Conservation (phyloP, 1,140 invertebrate genomes). For the Drosophila repletoides region DNA sequence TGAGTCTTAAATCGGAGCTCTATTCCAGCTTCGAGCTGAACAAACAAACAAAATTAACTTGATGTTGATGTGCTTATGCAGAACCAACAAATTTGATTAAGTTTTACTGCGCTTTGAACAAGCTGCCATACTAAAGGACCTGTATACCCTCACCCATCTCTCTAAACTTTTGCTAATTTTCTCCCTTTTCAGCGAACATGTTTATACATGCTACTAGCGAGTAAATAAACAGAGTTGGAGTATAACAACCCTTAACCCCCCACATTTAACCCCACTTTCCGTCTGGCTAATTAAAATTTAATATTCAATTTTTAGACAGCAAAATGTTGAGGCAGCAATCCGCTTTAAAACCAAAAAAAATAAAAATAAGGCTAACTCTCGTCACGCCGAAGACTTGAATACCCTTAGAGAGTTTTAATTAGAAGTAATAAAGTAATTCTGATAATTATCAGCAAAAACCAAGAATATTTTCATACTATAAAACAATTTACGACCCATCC, state of each 20-base stretch:
- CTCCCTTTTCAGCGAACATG: neutral
- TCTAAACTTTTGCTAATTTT: constrained; percentile 1
- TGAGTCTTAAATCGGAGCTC: neutral
- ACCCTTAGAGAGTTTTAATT: no score
- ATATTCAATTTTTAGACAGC: constrained; percentile 65
- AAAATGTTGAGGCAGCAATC: constrained; percentile 17
- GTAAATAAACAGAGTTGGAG: constrained; percentile 45
- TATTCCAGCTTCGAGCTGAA: no score
- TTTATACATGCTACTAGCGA: constrained; percentile 28
- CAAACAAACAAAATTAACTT: constrained; percentile 20
- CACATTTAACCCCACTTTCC: constrained; percentile 41
- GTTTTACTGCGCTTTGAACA: constrained; percentile 8
- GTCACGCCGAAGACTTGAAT: no score
- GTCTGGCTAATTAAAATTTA: constrained; percentile 71
- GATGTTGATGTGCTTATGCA: constrained; percentile 24
- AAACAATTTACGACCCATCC: no score
- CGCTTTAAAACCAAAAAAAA: constrained; percentile 24
- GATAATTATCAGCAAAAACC: no score
- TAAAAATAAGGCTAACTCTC: no score
- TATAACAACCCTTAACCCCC: neutral
- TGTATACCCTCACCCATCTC: neutral
- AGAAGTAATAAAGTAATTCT: no score
- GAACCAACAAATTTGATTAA: constrained; percentile 23
- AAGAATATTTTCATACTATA: no score
- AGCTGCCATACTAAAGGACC: neutral